These are phyloP conservation scores for Anoplophora glabripennis DNA, from an alignment of 1,140 invertebrate genomes.

Conservation along the genomic window DNA sequence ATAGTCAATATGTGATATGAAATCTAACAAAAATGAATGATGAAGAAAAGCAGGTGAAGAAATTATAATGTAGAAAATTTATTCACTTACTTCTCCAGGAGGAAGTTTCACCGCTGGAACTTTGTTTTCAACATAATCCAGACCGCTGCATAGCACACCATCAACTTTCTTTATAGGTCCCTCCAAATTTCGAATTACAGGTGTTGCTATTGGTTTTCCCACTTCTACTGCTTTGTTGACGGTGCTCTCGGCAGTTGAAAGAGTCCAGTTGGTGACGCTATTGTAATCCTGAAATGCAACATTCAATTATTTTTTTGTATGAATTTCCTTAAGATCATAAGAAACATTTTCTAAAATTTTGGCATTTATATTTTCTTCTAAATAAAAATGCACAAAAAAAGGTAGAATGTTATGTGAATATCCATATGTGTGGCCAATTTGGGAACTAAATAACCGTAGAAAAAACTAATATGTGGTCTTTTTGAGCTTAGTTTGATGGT, in stretches of 20 bases:
- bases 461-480: too few relatives aligned
- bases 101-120: conserved; percentile 52
- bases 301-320: too few relatives aligned
- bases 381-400: too few relatives aligned
- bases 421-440: too few relatives aligned
- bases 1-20: too few relatives aligned
- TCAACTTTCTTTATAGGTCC: conserved; percentile 52
- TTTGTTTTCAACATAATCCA: conserved; percentile 53
- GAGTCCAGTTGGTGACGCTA: conserved; percentile 55
- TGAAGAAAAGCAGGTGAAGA: background rate
- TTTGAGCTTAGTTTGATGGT: too few relatives aligned
- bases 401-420: too few relatives aligned
- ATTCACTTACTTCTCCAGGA: conserved; percentile 49
- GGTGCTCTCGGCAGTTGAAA: conserved; percentile 57
- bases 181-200: conserved; percentile 52
- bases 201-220: conserved; percentile 50
- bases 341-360: too few relatives aligned
- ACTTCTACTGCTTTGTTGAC: conserved; percentile 51
- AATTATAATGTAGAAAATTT: background rate
- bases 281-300: conserved; percentile 52
- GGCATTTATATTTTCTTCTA: too few relatives aligned
- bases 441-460: too few relatives aligned
- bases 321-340: too few relatives aligned
- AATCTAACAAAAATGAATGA: background rate
- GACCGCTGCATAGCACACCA: conserved; percentile 49